Base-by-base conservation (phyloP, 2,888 invertebrate species). In the Chymomyza procnemis region DNA sequence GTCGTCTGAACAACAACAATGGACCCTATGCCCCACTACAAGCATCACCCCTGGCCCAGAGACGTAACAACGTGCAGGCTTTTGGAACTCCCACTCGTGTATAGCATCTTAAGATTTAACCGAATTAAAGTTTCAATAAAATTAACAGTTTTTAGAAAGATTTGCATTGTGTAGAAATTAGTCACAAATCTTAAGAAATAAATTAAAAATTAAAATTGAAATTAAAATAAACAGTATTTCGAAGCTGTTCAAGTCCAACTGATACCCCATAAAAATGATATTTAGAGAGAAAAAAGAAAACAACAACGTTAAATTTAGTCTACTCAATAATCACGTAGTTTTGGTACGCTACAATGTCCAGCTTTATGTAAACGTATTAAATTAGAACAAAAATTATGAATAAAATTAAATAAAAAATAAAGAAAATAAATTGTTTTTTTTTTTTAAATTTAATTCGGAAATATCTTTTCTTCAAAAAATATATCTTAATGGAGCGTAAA, bases 61-160 rank as follows among this genome's bases (percentile, higher is more conserved):
- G 89, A 46, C 85, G 89, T 64, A 82, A 80, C 50, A 85, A 87
- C 59, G 88, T 83, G 52, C 87, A 88, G 56, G 88, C 89, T 56
- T 89, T 88, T 76, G 90, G 90, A 60, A 90, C 91, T n/a, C 91
- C 90, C 58, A 90, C 91, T 59, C 89, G 90, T 41, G 90, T 90
- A 87, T 90, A 90, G 88, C 89, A 87, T 66, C 79, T 90, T 80
- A 89, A 89, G 84, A 89, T 90, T 75, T 89, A 90, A 85, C 67
- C n/a, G 12, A 26, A 6, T 26, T 26, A 26, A 26, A 26, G 26
- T 26, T 6, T 1, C 16, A 30, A 6, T 2, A 2, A 58, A 64
- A 46, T 8, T 14, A 2, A 21, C 12, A 52, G 12, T 26, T 30
- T 26, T 18, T 58, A 34, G 46, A 48, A 21, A 62, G 14, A 62